These are phyloP conservation scores for Neocrepidodera transversa DNA, from an alignment of 2,888 invertebrate genomes.

Conservation along the genomic window DNA sequence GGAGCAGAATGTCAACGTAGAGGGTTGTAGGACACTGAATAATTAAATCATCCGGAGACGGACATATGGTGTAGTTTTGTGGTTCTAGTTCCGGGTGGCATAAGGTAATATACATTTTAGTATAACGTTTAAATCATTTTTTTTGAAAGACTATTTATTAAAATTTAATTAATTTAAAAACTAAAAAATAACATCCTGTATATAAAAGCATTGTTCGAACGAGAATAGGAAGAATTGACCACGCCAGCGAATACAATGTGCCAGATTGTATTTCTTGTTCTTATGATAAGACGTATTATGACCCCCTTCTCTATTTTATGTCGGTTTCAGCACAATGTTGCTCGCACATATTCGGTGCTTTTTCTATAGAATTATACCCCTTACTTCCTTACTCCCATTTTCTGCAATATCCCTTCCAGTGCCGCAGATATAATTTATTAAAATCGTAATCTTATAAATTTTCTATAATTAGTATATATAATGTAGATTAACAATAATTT, in stretches of 20 bases:
- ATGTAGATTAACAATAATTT: too few species aligned
- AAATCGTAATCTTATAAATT: too few species aligned
- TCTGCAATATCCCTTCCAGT: conserved; percentile 10
- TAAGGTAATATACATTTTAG: neutral
- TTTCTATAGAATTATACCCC: conserved; percentile 32
- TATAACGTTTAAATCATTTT: too few species aligned
- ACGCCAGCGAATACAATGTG: conserved; percentile 21
- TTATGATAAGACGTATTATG: conserved; percentile 54
- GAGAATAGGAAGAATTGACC: neutral
- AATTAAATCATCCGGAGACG: neutral
- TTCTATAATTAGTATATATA: too few species aligned
- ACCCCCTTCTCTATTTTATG: conserved; percentile 53
- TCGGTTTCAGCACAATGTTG: conserved; percentile 56
- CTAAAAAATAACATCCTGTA: too few species aligned
- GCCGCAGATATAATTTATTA: neutral
- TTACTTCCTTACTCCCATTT: conserved; percentile 15
- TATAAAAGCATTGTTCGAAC: neutral
- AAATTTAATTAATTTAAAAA: too few species aligned
- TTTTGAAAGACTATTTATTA: too few species aligned
- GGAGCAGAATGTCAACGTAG: neutral
- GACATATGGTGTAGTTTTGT: neutral
- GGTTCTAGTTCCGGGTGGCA: neutral
- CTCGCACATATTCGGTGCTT: conserved; percentile 39
- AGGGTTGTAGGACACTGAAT: neutral
- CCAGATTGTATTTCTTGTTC: conserved; percentile 52